phyloP scores from a whole-genome alignment of 2,113 vertebrate genomes.

The Corydoras sp. region DNA sequence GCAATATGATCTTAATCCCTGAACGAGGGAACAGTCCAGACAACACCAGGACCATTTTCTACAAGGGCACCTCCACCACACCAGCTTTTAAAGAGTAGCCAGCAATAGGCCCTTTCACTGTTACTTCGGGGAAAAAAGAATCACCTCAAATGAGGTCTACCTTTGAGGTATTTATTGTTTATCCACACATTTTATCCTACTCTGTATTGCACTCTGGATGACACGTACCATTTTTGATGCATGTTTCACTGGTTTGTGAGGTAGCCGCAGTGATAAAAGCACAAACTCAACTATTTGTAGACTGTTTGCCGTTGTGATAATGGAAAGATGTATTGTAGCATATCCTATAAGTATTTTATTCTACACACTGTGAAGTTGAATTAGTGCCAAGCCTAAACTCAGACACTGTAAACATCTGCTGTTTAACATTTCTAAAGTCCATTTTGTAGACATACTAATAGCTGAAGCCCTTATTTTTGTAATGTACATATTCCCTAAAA shows the following conservation, averaged over 20 bases:
- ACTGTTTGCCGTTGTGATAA: slow-evolving; percentile 51
- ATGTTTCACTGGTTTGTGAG: slow-evolving; percentile 57
- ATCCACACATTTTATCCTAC: slow-evolving; percentile 11
- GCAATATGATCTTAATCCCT: slow-evolving; percentile 88
- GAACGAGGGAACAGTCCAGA: slow-evolving; percentile 91
- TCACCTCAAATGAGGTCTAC: slow-evolving; percentile 2
- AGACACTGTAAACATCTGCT: slow-evolving; percentile 28
- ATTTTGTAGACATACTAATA: slow-evolving; percentile 32
- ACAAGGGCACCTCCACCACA: slow-evolving; percentile 90
- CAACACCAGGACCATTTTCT: slow-evolving; percentile 93
- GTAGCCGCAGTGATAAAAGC: slow-evolving; percentile 48
- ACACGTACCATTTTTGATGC: slow-evolving; percentile 48
- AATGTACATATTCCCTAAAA: slow-evolving; percentile 55
- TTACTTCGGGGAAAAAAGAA: not conserved
- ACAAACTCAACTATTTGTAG: slow-evolving; percentile 59
- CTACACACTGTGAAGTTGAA: slow-evolving; percentile 43
- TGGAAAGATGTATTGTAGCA: slow-evolving; percentile 32
- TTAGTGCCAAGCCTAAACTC: slow-evolving; percentile 38
- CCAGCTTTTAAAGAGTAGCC: slow-evolving; percentile 83
- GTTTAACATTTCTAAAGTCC: slow-evolving; percentile 23
- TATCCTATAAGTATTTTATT: slow-evolving; percentile 24
- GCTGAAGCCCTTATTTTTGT: slow-evolving; percentile 44
- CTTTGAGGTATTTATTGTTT: slow-evolving; percentile 22
- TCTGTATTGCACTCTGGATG: slow-evolving; percentile 19
- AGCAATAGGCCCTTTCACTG: slow-evolving; percentile 10